These are phyloP conservation scores for Dryococelus australis DNA, from an alignment of 2,888 invertebrate species.

Conservation along the genomic window DNA sequence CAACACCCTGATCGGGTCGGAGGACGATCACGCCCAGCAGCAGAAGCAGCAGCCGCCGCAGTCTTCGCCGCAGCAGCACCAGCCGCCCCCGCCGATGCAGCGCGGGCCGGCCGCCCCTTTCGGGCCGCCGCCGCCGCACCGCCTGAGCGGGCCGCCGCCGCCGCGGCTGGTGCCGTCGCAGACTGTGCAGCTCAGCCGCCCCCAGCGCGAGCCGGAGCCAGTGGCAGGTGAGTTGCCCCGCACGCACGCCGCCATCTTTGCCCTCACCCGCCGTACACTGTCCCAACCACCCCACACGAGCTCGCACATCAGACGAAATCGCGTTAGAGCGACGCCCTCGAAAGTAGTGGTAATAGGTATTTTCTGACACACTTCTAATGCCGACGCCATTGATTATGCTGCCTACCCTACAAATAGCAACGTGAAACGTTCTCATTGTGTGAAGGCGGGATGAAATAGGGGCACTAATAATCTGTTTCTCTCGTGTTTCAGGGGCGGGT, in stretches of 20 bases:
- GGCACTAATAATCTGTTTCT: too few relatives aligned
- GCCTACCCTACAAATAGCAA: too few relatives aligned
- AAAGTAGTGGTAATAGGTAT: too few relatives aligned
- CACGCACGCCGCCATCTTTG: not conserved
- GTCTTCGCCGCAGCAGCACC: slow-evolving; percentile 44
- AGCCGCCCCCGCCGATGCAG: slow-evolving; percentile 34
- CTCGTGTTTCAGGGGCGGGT: not conserved
- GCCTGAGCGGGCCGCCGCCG: slow-evolving; percentile 20
- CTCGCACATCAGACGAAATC: too few relatives aligned
- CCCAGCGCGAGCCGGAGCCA: slow-evolving; percentile 39
- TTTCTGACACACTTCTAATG: too few relatives aligned
- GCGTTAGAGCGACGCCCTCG: too few relatives aligned
- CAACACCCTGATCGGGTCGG: slow-evolving; percentile 58
- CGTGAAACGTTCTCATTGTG: too few relatives aligned
- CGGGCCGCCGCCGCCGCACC: slow-evolving; percentile 31
- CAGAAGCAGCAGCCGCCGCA: slow-evolving; percentile 48
- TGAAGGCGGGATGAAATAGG: too few relatives aligned
- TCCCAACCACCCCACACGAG: too few relatives aligned
- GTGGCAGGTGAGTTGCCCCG: not conserved
- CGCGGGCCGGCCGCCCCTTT: slow-evolving; percentile 36
- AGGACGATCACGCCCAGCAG: slow-evolving; percentile 52
- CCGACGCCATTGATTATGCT: too few relatives aligned
- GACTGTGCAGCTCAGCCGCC: not conserved
- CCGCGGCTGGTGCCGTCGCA: slow-evolving; percentile 36
- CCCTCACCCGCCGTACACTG: not conserved